Evolutionary conservation across 2,888 invertebrate genomes (phyloP).

Genomic region (Belgica antarctica): DNA sequence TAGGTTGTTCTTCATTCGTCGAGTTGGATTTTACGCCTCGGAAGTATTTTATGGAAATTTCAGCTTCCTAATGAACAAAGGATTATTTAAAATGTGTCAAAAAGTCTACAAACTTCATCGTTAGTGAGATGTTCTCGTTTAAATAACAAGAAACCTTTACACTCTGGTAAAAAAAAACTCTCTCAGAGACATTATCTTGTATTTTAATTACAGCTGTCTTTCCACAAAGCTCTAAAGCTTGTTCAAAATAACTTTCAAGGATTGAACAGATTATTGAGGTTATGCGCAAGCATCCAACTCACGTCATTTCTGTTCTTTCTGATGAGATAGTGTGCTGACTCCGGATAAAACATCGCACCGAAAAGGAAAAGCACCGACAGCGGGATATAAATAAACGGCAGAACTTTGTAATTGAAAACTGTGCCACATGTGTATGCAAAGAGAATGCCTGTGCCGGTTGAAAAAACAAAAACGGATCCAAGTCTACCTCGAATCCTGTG

Average conservation of each 20-base stretch:
- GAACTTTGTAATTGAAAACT: neutral
- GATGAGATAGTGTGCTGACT: conserved; percentile 8
- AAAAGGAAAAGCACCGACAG: neutral
- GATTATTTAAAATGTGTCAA: too few relatives aligned
- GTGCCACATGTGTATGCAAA: conserved; percentile 20
- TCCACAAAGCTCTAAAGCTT: too few relatives aligned
- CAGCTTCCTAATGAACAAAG: conserved; percentile 6
- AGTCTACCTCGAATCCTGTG: conserved; percentile 18
- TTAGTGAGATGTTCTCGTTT: too few relatives aligned
- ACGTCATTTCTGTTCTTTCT: neutral
- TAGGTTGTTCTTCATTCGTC: neutral
- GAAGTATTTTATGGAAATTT: neutral
- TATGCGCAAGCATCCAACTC: too few relatives aligned
- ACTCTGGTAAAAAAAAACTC: too few relatives aligned
- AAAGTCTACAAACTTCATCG: too few relatives aligned
- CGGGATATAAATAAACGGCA: conserved; percentile 8
- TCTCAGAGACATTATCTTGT: too few relatives aligned
- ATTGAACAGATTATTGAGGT: too few relatives aligned
- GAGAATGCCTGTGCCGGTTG: conserved; percentile 1
- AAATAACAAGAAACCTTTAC: neutral
- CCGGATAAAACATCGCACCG: conserved; percentile 13
- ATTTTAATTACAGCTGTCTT: too few relatives aligned
- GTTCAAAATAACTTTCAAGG: too few relatives aligned
- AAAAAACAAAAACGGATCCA: conserved; percentile 6
- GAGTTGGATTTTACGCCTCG: neutral